Conservation (phyloP, 2,888 invertebrate species). For the Linyphia triangularis region DNA sequence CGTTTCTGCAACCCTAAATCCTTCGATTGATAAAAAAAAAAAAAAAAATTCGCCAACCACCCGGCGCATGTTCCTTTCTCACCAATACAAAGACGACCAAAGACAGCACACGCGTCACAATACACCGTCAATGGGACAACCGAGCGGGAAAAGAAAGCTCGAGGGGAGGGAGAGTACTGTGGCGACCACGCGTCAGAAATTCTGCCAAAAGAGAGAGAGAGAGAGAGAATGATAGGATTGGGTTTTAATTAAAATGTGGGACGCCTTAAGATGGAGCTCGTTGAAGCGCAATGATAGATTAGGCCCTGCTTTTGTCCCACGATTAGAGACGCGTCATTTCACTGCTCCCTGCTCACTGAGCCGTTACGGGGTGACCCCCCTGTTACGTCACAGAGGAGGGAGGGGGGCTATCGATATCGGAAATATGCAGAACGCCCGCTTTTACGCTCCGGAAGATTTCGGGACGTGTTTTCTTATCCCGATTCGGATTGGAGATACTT, state of each 20-base stretch:
- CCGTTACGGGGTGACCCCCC: slow-evolving; percentile 57
- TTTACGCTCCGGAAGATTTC: slow-evolving; percentile 50
- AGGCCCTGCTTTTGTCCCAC: slow-evolving; percentile 72
- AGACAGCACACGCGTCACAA: no score
- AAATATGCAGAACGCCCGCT: slow-evolving; percentile 74
- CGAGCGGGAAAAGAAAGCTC: not conserved
- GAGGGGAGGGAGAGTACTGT: not conserved
- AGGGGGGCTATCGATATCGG: slow-evolving; percentile 64
- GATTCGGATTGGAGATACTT: slow-evolving; percentile 11
- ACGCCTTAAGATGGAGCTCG: slow-evolving; percentile 70
- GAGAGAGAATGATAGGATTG: slow-evolving; percentile 69
- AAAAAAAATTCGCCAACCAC: no score
- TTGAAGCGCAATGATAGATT: slow-evolving; percentile 74
- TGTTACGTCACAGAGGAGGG: slow-evolving; percentile 59
- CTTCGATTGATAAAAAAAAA: no score
- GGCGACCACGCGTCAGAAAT: slow-evolving; percentile 27
- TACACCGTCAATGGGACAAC: no score
- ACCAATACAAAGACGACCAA: no score
- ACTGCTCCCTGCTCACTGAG: slow-evolving; percentile 73
- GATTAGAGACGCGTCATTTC: slow-evolving; percentile 74
- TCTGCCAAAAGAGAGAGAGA: slow-evolving; percentile 55
- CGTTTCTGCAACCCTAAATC: no score
- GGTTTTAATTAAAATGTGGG: slow-evolving; percentile 75
- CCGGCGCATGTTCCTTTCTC: no score
- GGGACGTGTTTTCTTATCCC: slow-evolving; percentile 49